Percentiles rank a stretch among this genome's conserved stretches.
These are phyloP conservation scores for Volucella inanis DNA, from an alignment of 2,888 invertebrate species.

Conservation along the genomic window DNA sequence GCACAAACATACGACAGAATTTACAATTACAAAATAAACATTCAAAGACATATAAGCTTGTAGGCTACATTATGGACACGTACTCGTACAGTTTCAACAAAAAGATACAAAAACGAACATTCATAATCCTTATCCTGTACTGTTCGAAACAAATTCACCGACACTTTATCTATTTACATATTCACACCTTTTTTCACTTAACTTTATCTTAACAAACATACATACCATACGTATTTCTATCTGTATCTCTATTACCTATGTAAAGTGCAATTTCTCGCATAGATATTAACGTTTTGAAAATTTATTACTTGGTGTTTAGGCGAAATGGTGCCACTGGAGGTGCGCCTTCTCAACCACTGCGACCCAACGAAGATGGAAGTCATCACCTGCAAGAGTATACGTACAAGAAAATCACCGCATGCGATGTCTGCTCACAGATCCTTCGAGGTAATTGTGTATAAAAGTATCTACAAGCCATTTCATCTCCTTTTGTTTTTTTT, in stretches of 20 bases:
- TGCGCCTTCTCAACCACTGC: slow-evolving; percentile 81
- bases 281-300: slow-evolving; percentile 52
- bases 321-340: slow-evolving; percentile 89
- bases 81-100: background rate
- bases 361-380: slow-evolving; percentile 82
- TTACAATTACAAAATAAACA: too few relatives aligned
- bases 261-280: slow-evolving; percentile 22
- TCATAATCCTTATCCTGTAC: slow-evolving; percentile 15
- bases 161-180: slow-evolving; percentile 12
- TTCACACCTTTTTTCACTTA: slow-evolving; percentile 43
- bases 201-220: slow-evolving; percentile 5
- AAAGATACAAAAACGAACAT: slow-evolving; percentile 39
- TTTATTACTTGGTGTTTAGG: slow-evolving; percentile 81
- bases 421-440: slow-evolving; percentile 96
- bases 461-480: slow-evolving; percentile 4
- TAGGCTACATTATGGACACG: too few relatives aligned
- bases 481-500: too few relatives aligned
- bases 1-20: slow-evolving; percentile 2
- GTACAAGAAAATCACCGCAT: slow-evolving; percentile 97
- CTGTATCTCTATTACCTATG: slow-evolving; percentile 31
- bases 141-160: background rate
- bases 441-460: slow-evolving; percentile 87
- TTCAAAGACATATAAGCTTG: too few relatives aligned
- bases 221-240: slow-evolving; percentile 21
- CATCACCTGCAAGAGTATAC: slow-evolving; percentile 97